Conservation (phyloP, 2,888 invertebrate species). For the Hirtodrosophila cameraria region DNA sequence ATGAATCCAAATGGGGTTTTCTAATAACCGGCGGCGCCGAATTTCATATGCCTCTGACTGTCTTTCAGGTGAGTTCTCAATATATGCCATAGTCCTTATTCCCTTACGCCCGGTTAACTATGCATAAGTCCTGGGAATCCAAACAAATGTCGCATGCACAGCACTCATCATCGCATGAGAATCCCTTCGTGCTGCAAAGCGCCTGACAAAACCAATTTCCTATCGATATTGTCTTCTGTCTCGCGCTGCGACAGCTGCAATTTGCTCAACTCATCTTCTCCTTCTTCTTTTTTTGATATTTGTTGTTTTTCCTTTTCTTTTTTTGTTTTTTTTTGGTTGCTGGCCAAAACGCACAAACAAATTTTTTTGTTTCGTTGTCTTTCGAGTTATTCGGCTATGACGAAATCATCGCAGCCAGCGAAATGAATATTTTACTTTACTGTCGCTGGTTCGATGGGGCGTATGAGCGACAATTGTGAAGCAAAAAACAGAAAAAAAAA, state of each 20-base stretch:
- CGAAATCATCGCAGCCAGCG: constrained; percentile 50
- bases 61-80: constrained; percentile 84
- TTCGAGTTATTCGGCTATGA: constrained; percentile 60
- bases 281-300: background rate
- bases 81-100: too few species aligned
- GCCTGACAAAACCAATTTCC: constrained; percentile 11
- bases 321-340: constrained; percentile 21
- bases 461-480: constrained; percentile 54
- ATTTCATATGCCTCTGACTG: constrained; percentile 84
- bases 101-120: constrained; percentile 21
- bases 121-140: constrained; percentile 28
- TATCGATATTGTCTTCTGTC: constrained; percentile 6
- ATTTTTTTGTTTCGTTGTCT: constrained; percentile 26
- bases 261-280: too few species aligned
- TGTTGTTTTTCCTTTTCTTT: constrained; percentile 24
- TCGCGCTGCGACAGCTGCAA: constrained; percentile 43
- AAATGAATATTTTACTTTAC: constrained; percentile 58
- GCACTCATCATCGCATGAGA: background rate
- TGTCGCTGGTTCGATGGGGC: constrained; percentile 37
- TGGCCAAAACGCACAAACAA: constrained; percentile 29
- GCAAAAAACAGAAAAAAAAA: constrained; percentile 5
- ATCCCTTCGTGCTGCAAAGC: constrained; percentile 6
- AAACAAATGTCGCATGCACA: constrained; percentile 13
- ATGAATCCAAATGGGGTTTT: constrained; percentile 84
- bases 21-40: constrained; percentile 84